phyloP scores from a whole-genome alignment of 2,113 vertebrate species.

The Dermatemys mawii region DNA sequence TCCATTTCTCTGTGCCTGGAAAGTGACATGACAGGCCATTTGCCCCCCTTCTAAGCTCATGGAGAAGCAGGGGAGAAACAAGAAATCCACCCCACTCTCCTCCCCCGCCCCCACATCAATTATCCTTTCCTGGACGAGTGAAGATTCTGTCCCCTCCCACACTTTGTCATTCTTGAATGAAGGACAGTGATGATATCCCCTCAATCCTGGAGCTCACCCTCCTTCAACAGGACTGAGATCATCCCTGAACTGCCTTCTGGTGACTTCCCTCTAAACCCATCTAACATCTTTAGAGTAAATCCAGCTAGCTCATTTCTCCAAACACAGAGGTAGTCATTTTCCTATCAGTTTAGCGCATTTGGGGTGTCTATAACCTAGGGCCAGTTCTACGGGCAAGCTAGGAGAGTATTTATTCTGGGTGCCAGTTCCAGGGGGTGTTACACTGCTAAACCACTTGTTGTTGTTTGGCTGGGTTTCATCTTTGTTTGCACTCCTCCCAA shows the following conservation, averaged over 20 bases:
- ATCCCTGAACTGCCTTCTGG: not conserved
- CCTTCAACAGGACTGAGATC: accelerated
- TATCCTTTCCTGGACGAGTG: not conserved
- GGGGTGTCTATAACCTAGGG: too few species aligned
- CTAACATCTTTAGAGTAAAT: not conserved
- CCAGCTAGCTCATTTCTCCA: not conserved
- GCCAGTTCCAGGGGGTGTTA: too few species aligned
- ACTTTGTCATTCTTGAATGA: not conserved
- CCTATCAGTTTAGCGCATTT: not conserved
- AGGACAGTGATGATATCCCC: not conserved
- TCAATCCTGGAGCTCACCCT: not conserved
- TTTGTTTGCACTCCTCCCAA: too few species aligned
- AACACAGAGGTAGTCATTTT: not conserved
- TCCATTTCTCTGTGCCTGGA: not conserved
- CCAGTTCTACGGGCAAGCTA: too few species aligned
- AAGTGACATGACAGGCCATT: not conserved
- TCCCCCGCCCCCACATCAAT: accelerated
- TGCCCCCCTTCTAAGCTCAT: not conserved
- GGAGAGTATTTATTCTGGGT: too few species aligned
- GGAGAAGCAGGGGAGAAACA: not conserved
- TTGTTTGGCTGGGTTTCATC: too few species aligned
- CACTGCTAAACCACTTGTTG: too few species aligned
- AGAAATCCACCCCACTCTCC: too few species aligned
- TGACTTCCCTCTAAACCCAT: not conserved
- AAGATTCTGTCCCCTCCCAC: not conserved